Percentiles rank a stretch among this genome's conserved stretches.
Evolutionary conservation across 2,888 invertebrate species (phyloP).

Genomic region (Himalopsyche japonica): DNA sequence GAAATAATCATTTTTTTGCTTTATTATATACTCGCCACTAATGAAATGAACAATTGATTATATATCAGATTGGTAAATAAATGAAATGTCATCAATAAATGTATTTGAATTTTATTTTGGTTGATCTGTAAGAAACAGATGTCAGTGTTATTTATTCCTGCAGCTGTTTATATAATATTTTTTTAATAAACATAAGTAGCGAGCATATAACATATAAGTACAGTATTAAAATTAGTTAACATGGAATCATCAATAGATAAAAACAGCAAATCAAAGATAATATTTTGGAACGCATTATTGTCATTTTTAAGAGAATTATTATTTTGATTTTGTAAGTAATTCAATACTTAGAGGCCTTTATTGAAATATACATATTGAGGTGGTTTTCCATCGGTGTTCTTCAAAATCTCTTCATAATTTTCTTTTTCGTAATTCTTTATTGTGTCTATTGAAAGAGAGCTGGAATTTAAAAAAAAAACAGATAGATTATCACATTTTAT

Average conservation of each 20-base stretch:
- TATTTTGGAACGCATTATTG: neutral
- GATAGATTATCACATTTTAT: neutral
- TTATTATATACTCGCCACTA: too few relatives aligned
- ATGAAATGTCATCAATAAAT: too few relatives aligned
- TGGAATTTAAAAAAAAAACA: constrained; percentile 49
- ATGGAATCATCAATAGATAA: neutral
- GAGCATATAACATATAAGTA: neutral
- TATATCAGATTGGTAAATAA: too few relatives aligned
- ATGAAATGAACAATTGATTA: too few relatives aligned
- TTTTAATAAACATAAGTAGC: neutral
- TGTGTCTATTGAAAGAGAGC: constrained; percentile 71
- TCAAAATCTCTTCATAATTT: constrained; percentile 69
- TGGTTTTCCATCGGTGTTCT: constrained; percentile 66
- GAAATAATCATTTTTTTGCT: too few relatives aligned
- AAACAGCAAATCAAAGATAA: neutral
- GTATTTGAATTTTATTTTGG: too few relatives aligned
- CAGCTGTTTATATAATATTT: too few relatives aligned
- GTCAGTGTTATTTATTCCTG: too few relatives aligned
- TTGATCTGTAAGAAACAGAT: too few relatives aligned
- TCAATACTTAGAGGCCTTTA: constrained; percentile 73
- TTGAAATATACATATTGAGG: constrained; percentile 83
- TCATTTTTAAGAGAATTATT: neutral
- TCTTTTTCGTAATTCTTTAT: constrained; percentile 75
- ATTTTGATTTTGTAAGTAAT: neutral
- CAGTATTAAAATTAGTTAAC: neutral